Evolutionary conservation across 2,797 vertebrate species (phyloP), one percentile per base, ranked within the genome.

Genomic region (Ctenosaura bakeri): DNA sequence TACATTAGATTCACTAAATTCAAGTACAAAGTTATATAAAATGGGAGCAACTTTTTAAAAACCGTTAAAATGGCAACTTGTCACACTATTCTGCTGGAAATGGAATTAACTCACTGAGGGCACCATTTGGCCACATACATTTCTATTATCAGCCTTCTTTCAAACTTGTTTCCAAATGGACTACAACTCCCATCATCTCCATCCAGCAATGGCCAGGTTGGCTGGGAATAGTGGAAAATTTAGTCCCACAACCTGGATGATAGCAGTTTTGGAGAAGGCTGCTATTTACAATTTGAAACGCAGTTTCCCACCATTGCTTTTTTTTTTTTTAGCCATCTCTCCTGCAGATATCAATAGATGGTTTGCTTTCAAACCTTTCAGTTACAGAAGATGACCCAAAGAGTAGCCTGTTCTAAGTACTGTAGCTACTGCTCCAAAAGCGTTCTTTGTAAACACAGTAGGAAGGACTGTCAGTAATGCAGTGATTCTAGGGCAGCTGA

Each of bases 401-500:
- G 29, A 38, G 1, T 84, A 85, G 54, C 0, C 26, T 29, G 52
- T 89, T 93, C 89, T 52, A 38, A 85, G 77, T 16, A 16, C 14
- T 0, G 0, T 3, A 88, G n/a, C 71, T 91, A 86, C n/a, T 94
- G 1, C 64, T 94, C 24, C 42, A 89, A 50, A 32, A 1, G 6
- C 46, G 1, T 79, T 84, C 32, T 56, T 71, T 6, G 16, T 0
- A 0, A 64, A 85, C 90, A 6, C 13, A 66, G 89, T 20, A 78
- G 42, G 26, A 26, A 64, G 3, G 80, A 18, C 16, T 81, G 0
- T 32, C 20, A 84, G 74, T 0, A 87, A 59, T 54, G 18, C 26
- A 46, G 1, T 29, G 12, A 59, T 26, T 85, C 32, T 0, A 0
- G 89, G 32, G 10, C 56, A 93, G 64, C 50, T 56, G 0, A 0